Percentiles rank a stretch among this genome's conserved stretches.
These are phyloP conservation scores for Myodes glareolus DNA, from an alignment of 2,113 vertebrate genomes.

Conservation along the genomic window DNA sequence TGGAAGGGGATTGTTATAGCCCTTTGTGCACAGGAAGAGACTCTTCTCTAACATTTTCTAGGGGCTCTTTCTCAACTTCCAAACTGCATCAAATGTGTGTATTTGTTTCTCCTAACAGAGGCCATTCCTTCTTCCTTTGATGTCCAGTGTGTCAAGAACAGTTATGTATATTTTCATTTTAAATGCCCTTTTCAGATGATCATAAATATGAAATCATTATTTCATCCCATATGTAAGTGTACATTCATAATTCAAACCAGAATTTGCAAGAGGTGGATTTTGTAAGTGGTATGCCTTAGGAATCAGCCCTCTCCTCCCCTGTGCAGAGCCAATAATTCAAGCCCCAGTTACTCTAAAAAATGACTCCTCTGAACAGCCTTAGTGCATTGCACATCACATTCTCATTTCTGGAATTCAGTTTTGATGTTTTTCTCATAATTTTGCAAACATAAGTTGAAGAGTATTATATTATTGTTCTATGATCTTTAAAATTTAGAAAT, in stretches of 20 bases:
- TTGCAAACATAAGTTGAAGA: not conserved
- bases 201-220: not conserved
- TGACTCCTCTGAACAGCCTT: not conserved
- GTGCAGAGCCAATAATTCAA: not conserved
- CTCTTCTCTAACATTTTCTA: no score
- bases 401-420: not conserved
- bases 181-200: not conserved
- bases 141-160: not conserved
- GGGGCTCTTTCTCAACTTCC: no score
- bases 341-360: not conserved
- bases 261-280: not conserved
- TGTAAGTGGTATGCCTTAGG: not conserved
- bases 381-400: not conserved
- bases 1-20: no score
- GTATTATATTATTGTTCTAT: not conserved
- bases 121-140: no score
- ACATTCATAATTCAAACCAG: constrained; percentile 8
- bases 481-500: not conserved
- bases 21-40: no score
- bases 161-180: not conserved
- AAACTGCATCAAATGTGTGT: no score
- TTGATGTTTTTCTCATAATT: not conserved
- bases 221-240: not conserved
- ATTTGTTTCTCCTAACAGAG: no score
- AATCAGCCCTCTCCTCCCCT: not conserved